Evolutionary conservation across 2,888 invertebrate genomes (phyloP).

Genomic region (Zhengitettix transpicula): DNA sequence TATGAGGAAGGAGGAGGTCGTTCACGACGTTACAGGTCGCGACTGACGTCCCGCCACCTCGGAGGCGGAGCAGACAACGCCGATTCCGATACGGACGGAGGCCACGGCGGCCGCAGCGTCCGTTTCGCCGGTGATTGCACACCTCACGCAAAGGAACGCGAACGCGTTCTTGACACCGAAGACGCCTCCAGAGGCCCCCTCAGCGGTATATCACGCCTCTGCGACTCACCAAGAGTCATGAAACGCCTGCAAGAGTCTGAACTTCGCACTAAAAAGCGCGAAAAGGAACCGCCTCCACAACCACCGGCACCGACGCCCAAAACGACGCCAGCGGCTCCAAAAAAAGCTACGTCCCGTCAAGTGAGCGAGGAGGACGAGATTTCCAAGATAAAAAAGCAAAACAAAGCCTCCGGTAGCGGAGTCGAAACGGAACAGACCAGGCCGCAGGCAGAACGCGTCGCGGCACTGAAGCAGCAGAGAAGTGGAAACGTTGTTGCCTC

Average conservation of each 20-base stretch:
- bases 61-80: constrained; percentile 16
- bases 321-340: constrained; percentile 17
- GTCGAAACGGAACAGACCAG: constrained; percentile 33
- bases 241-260: constrained; percentile 73
- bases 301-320: constrained; percentile 18
- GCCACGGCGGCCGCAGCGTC: constrained; percentile 9
- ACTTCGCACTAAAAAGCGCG: constrained; percentile 11
- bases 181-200: constrained; percentile 65
- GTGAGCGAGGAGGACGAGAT: constrained; percentile 84
- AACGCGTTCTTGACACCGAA: constrained; percentile 69
- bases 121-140: constrained; percentile 6
- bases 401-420: constrained; percentile 44
- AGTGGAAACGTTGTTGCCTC: not conserved
- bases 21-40: constrained; percentile 53
- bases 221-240: constrained; percentile 78
- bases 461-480: constrained; percentile 21
- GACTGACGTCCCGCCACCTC: constrained; percentile 43
- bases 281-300: constrained; percentile 39
- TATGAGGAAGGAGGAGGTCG: constrained; percentile 43
- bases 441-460: constrained; percentile 30
- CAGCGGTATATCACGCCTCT: constrained; percentile 74
- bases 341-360: constrained; percentile 43
- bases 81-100: constrained; percentile 28
- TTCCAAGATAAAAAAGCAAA: constrained; percentile 69
- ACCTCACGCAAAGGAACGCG: constrained; percentile 29